Evolutionary conservation across 2,888 invertebrate genomes (phyloP), one percentile per base, ranked within the genome.

Genomic region (Caenorhabditis becei): DNA sequence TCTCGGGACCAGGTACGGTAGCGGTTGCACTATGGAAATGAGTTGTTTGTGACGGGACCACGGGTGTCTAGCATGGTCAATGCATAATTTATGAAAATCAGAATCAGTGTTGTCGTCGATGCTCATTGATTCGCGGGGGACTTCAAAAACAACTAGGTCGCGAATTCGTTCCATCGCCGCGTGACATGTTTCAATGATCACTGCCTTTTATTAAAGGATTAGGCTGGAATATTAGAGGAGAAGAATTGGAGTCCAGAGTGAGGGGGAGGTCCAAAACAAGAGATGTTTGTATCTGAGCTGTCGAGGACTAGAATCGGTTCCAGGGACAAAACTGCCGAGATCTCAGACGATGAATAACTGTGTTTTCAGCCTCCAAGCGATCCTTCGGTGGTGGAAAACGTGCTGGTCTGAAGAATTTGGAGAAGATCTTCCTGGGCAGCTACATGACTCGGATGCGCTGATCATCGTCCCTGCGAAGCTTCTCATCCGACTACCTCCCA

Each of bases 381-480:
- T 72, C 72, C 16, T 51, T 70, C 32, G 77, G 65, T n/a, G 72
- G 80, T 32, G 80, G 62, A 18, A 81, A 81, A 37, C 77, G 81
- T 10, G 77, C 56, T 7, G 72, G 72, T 41, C 56, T 81, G 37
- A 77, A 72, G 28, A 77, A 81, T 62, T 65, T 81, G 56, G 47
- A 71, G 24, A 77, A 77, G 24, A 77, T 81, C 49, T 59, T 81
- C 28, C 47, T 67, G 11, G 77, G 67, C 53, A 81, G 81, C 41
- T 81, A 81, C 72, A 67, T 66, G 61, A 54, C 71, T 1, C 53
- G 77, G 44, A 77, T 81, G 67, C 61, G 81, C 23, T 75, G 70
- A 78, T 32, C 47, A 14, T 20, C n/a, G 5, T 26, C 14, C 16
- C 10, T 37, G 1, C 51, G 71, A 62, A 49, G 24, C 47, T 69